Conservation (phyloP, 2,113 vertebrate genomes). For the Andinoacara biseriatus region DNA sequence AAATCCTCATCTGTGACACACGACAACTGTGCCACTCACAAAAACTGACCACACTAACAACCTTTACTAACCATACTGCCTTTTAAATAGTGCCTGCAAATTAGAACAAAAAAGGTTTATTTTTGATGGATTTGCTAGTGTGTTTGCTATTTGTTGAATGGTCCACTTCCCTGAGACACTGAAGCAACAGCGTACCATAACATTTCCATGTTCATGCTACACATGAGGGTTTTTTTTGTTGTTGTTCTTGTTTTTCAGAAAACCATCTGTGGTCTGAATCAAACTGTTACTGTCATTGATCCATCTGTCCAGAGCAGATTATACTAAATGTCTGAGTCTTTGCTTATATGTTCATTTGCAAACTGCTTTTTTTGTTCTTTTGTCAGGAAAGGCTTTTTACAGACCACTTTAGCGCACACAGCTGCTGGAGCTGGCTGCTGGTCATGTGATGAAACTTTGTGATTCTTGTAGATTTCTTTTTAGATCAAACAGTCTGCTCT, state of each 20-base stretch:
- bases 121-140: not conserved
- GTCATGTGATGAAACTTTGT: not conserved
- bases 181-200: not conserved
- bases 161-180: not conserved
- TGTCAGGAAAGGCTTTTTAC: not conserved
- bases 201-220: not conserved
- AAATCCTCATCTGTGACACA: constrained; percentile 2
- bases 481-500: not conserved
- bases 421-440: not conserved
- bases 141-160: not conserved
- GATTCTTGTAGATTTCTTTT: not conserved
- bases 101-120: not conserved
- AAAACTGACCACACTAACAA: not conserved
- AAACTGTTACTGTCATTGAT: not conserved
- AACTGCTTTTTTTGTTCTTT: not conserved
- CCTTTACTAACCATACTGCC: not conserved
- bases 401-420: not conserved
- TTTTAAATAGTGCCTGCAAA: not conserved
- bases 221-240: not conserved
- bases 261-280: not conserved
- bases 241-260: not conserved
- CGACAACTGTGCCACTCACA: not conserved
- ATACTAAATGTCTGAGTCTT: not conserved
- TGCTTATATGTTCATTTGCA: not conserved
- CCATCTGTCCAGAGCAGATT: too few relatives aligned